These are phyloP conservation scores for Dromococcyx pavoninus DNA, from an alignment of 2,797 vertebrate genomes.

Conservation along the genomic window DNA sequence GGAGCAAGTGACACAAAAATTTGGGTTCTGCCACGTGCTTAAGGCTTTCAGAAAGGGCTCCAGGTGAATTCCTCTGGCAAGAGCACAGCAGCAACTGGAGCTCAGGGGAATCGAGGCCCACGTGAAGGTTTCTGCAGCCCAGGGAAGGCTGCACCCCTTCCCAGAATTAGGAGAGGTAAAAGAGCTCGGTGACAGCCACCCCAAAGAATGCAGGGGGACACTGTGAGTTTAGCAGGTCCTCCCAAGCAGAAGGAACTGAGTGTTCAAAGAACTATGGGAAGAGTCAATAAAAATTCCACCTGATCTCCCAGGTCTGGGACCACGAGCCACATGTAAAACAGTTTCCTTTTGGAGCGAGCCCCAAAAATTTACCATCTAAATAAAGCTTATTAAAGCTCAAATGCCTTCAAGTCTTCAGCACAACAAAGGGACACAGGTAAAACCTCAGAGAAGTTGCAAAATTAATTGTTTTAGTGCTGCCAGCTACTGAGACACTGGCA, in stretches of 20 bases:
- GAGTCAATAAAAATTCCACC: neutral
- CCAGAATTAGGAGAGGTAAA: neutral
- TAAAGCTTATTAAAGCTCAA: neutral
- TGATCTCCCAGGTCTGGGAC: no score
- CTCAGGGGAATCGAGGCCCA: neutral
- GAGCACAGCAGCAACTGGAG: neutral
- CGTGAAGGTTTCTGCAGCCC: rapidly evolving
- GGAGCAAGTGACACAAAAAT: neutral
- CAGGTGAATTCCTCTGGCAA: neutral
- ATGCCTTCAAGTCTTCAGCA: neutral
- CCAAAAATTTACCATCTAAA: neutral
- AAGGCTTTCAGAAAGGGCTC: neutral
- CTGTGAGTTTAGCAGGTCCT: rapidly evolving
- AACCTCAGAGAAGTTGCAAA: neutral
- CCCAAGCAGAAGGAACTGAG: neutral
- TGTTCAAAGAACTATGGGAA: neutral
- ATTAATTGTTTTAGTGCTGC: neutral
- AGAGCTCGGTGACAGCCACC: neutral
- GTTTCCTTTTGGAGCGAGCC: neutral
- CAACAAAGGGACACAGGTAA: neutral
- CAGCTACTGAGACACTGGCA: neutral
- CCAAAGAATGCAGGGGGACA: neutral
- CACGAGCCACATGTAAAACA: rapidly evolving
- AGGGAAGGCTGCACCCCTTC: neutral
- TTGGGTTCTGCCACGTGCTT: rapidly evolving